Evolutionary conservation across 92 coral and sea anemone species (phyloP).

Genomic region (Palythoa heliodiscus): DNA sequence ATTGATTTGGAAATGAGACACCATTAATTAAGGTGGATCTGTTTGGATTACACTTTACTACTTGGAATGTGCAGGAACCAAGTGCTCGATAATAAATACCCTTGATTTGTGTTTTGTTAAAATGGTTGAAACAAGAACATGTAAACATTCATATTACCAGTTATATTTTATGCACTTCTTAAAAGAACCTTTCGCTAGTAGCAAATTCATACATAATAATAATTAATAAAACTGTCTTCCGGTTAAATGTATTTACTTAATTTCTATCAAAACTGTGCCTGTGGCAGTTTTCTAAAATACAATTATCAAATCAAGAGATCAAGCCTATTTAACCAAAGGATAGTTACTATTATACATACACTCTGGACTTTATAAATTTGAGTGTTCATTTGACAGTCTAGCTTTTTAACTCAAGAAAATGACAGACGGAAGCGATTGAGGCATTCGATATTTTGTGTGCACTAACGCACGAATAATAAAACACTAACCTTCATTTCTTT

Average conservation of each 20-base stretch:
- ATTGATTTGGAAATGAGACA: background rate
- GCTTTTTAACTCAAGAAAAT: background rate
- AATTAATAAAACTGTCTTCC: background rate
- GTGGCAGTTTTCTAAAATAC: background rate
- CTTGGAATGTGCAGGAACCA: too few species aligned
- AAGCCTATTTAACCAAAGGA: background rate
- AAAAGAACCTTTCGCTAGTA: background rate
- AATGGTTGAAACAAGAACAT: too few species aligned
- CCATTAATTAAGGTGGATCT: too few species aligned
- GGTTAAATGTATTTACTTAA: background rate
- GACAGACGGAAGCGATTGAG: conserved; percentile 13
- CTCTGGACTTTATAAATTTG: too few species aligned
- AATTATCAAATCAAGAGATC: background rate
- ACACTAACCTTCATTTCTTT: conserved; percentile 86
- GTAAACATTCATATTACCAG: too few species aligned
- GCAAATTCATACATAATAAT: background rate
- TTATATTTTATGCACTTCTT: too few species aligned
- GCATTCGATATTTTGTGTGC: background rate
- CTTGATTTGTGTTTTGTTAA: too few species aligned
- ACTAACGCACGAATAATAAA: background rate
- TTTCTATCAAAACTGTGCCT: background rate
- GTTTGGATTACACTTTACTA: too few species aligned
- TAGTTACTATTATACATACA: background rate
- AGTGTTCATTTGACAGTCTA: conserved; percentile 18
- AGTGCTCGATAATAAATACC: too few species aligned